These are phyloP conservation scores for Eupithecia pulchellata DNA, from an alignment of 2,888 invertebrate species.

Conservation along the genomic window DNA sequence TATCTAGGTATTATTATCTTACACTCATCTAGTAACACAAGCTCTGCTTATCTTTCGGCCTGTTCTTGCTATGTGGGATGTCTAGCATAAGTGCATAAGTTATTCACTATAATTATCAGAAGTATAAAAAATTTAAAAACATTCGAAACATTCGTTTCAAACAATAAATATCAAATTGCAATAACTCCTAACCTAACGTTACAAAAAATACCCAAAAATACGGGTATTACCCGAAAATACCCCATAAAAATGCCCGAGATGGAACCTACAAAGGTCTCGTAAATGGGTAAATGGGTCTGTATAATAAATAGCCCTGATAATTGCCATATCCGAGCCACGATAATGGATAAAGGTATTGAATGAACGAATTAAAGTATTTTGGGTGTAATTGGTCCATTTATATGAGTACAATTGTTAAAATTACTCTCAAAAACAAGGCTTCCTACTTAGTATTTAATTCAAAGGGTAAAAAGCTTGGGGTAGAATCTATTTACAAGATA, in stretches of 20 bases:
- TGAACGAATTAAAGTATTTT: constrained; percentile 23
- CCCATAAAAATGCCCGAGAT: constrained; percentile 40
- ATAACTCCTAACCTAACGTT: background rate
- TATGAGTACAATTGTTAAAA: background rate
- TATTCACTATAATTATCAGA: too few species aligned
- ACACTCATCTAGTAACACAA: too few species aligned
- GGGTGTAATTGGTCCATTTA: constrained; percentile 23
- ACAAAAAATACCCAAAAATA: constrained; percentile 27
- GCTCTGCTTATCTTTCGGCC: too few species aligned
- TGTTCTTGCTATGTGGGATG: too few species aligned
- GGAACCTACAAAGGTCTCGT: constrained; percentile 42
- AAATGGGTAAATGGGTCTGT: constrained; percentile 42
- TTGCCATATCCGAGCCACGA: constrained; percentile 55
- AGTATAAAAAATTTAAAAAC: background rate
- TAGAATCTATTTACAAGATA: background rate
- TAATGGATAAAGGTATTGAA: constrained; percentile 32
- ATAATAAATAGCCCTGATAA: constrained; percentile 61
- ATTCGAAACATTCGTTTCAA: background rate
- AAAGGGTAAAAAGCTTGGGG: background rate
- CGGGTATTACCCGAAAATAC: constrained; percentile 36
- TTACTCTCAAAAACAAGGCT: background rate
- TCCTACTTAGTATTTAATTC: background rate
- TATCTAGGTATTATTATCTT: too few species aligned
- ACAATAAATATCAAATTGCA: constrained; percentile 6
- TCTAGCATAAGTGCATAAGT: too few species aligned